phyloP scores from a whole-genome alignment of 2,888 invertebrate species.

The Sisyra nigra region DNA sequence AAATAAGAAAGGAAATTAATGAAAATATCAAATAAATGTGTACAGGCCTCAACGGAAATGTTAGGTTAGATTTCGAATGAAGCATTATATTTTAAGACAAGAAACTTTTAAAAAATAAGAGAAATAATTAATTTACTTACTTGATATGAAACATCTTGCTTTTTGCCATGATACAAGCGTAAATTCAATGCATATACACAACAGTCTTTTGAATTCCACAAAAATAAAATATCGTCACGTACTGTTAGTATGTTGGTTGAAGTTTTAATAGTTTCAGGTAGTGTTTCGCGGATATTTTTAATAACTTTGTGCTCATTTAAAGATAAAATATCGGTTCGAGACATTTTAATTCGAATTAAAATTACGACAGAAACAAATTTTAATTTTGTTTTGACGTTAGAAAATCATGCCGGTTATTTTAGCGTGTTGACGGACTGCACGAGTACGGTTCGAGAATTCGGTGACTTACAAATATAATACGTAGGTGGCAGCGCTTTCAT shows the following conservation, averaged over 20 bases:
- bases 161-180: slow-evolving; percentile 26
- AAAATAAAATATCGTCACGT: slow-evolving; percentile 47
- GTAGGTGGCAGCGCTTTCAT: not conserved
- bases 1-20: not conserved
- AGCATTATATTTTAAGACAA: not conserved
- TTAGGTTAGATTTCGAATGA: not conserved
- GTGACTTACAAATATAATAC: not conserved
- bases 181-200: slow-evolving; percentile 46
- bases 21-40: not conserved
- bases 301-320: slow-evolving; percentile 44
- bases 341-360: not conserved
- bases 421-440: not conserved
- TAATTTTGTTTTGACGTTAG: slow-evolving; percentile 4
- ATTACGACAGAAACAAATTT: not conserved
- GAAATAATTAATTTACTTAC: slow-evolving; percentile 23
- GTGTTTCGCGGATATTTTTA: slow-evolving; percentile 34
- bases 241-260: slow-evolving; percentile 45
- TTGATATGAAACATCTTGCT: slow-evolving; percentile 40
- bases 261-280: slow-evolving; percentile 36
- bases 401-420: not conserved
- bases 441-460: not conserved
- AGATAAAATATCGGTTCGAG: slow-evolving; percentile 37
- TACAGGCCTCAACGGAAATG: not conserved
- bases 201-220: slow-evolving; percentile 47
- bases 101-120: not conserved